phyloP scores from a whole-genome alignment of 2,797 vertebrate genomes.

The Antennarius maculatus region DNA sequence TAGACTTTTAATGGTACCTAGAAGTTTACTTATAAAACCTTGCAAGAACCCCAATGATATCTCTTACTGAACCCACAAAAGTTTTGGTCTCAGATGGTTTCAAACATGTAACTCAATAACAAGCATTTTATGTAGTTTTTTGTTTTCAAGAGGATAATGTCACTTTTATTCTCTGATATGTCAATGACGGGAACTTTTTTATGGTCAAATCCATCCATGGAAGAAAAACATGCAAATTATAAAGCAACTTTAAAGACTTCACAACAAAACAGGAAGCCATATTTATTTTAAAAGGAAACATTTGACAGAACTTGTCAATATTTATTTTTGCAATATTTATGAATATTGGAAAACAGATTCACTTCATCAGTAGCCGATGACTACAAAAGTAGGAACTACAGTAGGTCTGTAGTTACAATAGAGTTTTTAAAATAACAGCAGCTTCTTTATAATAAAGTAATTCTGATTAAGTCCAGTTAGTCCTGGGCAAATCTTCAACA shows the following conservation, averaged over 20 bases:
- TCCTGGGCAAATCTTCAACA: background rate
- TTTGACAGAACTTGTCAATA: background rate
- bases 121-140: too few relatives aligned
- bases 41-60: background rate
- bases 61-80: background rate
- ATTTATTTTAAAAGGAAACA: conserved; percentile 24
- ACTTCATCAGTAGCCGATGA: background rate
- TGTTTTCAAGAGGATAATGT: too few relatives aligned
- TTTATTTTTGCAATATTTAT: background rate
- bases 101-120: too few relatives aligned
- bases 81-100: background rate
- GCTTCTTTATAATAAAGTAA: background rate
- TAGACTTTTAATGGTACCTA: background rate
- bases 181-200: too few relatives aligned
- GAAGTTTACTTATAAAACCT: background rate
- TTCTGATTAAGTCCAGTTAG: background rate
- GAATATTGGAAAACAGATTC: background rate
- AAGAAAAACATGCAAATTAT: background rate
- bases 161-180: too few relatives aligned
- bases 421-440: conserved; percentile 2
- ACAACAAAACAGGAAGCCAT: background rate
- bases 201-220: too few relatives aligned
- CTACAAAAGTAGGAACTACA: background rate
- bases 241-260: background rate
- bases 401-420: background rate